Evolutionary conservation across 2,113 vertebrate species (phyloP).

Genomic region (Centropus unirufus): DNA sequence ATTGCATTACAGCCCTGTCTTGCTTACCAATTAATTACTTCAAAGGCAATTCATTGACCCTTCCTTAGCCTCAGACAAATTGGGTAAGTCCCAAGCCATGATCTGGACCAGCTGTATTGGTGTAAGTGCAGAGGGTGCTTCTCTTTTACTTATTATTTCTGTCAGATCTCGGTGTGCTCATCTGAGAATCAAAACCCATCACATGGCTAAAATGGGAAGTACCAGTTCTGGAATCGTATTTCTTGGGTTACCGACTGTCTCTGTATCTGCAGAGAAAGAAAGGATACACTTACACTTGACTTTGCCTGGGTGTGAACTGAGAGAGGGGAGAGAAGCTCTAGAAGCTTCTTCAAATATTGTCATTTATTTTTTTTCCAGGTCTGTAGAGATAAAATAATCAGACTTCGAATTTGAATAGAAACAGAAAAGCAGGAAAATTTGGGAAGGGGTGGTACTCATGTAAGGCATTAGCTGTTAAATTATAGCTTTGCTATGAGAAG

Average conservation of each 20-base stretch:
- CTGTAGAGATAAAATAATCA: conserved; percentile 76
- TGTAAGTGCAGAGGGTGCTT: neutral
- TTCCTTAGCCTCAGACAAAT: neutral
- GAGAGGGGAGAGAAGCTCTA: neutral
- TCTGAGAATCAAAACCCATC: neutral
- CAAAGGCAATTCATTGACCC: neutral
- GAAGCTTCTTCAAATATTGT: conserved; percentile 71
- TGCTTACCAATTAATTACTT: neutral
- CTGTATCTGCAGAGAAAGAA: conserved; percentile 18
- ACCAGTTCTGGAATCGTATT: neutral
- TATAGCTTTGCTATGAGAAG: conserved; percentile 66
- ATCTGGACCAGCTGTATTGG: neutral
- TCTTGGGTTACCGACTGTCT: neutral
- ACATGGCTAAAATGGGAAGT: neutral
- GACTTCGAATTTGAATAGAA: conserved; percentile 76
- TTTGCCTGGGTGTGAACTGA: neutral
- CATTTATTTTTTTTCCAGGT: conserved; percentile 63
- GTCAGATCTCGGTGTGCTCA: neutral
- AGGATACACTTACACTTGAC: neutral
- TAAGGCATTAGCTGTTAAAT: conserved; percentile 76
- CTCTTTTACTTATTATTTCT: neutral
- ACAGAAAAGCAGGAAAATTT: conserved; percentile 66
- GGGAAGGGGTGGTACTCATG: conserved; percentile 42
- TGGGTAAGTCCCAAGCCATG: neutral
- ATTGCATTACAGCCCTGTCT: neutral